These are phyloP conservation scores for Centropus unirufus DNA, from an alignment of 2,113 vertebrate species.

Conservation along the genomic window DNA sequence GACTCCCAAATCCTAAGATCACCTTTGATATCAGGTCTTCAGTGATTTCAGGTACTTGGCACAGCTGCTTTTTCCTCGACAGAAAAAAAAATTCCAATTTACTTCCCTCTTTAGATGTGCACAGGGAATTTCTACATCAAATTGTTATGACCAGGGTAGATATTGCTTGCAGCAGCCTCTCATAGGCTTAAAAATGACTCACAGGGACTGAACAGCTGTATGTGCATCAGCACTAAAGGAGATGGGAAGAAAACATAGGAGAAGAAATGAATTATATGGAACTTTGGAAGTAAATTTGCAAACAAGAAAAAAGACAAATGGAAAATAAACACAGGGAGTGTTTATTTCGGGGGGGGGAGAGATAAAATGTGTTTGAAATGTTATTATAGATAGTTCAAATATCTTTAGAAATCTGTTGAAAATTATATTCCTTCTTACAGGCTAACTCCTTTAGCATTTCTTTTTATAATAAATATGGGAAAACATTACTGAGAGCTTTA, in stretches of 20 bases:
- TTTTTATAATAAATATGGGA: background rate
- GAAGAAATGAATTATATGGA: background rate
- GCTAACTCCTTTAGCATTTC: background rate
- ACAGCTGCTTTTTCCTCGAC: conserved; percentile 1
- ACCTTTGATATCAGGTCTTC: conserved; percentile 61
- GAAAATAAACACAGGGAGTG: background rate
- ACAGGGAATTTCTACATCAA: conserved; percentile 64
- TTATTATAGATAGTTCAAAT: background rate
- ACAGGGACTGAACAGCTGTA: conserved; percentile 28
- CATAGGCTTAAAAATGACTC: conserved; percentile 64
- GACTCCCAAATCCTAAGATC: conserved; percentile 51
- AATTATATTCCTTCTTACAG: background rate
- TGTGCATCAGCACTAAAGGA: conserved; percentile 8
- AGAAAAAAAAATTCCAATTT: conserved; percentile 72
- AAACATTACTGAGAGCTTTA: background rate
- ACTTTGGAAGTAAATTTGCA: conserved; percentile 42
- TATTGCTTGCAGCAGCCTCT: conserved; percentile 63
- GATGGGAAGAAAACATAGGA: background rate
- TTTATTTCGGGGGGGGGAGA: background rate
- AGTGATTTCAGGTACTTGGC: conserved; percentile 9
- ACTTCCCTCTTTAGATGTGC: conserved; percentile 66
- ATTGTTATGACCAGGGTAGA: conserved; percentile 70
- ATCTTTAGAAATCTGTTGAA: background rate
- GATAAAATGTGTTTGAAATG: background rate
- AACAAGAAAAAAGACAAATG: conserved; percentile 13